Evolutionary conservation across 92 coral and sea anemone genomes (phyloP).

Genomic region (Porites cylindrica): DNA sequence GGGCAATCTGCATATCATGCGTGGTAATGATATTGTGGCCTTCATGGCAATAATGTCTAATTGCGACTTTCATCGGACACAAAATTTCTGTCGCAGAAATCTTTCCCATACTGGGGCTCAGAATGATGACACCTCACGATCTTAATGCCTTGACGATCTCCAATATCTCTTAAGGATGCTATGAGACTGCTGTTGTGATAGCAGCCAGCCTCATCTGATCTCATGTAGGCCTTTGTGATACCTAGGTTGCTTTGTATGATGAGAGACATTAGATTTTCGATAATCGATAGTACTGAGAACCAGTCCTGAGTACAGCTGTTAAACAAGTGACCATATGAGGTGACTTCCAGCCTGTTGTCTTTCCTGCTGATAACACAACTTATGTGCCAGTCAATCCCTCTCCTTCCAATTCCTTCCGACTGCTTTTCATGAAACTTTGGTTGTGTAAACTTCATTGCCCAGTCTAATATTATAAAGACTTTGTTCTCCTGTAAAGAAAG

Average conservation of each 20-base stretch:
- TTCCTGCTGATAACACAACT: conserved; percentile 52
- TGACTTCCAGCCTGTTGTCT: conserved; percentile 26
- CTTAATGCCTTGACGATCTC: conserved; percentile 45
- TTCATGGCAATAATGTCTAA: conserved; percentile 48
- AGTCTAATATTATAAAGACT: conserved; percentile 49
- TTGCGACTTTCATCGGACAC: conserved; percentile 62
- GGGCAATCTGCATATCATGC: conserved; percentile 19
- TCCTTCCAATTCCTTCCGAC: conserved; percentile 41
- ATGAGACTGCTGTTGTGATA: conserved; percentile 61
- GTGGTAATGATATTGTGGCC: conserved; percentile 19
- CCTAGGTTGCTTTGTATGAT: conserved; percentile 27
- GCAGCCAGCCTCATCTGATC: conserved; percentile 67
- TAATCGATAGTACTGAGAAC: conserved; percentile 53
- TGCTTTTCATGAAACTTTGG: conserved; percentile 43
- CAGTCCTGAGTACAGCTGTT: conserved; percentile 71
- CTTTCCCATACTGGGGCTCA: conserved; percentile 28
- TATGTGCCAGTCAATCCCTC: conserved; percentile 61
- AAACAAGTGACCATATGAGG: conserved; percentile 58
- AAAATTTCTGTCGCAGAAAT: conserved; percentile 54
- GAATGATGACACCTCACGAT: conserved; percentile 55
- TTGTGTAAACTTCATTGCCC: conserved; percentile 57
- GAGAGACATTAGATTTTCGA: conserved; percentile 38
- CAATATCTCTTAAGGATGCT: conserved; percentile 42
- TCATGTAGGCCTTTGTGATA: conserved; percentile 37
- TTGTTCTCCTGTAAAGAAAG: conserved; percentile 45